Percentiles rank a stretch among this genome's conserved stretches.
Evolutionary conservation across 2,888 invertebrate genomes (phyloP).

Genomic region (Agrochola litura): DNA sequence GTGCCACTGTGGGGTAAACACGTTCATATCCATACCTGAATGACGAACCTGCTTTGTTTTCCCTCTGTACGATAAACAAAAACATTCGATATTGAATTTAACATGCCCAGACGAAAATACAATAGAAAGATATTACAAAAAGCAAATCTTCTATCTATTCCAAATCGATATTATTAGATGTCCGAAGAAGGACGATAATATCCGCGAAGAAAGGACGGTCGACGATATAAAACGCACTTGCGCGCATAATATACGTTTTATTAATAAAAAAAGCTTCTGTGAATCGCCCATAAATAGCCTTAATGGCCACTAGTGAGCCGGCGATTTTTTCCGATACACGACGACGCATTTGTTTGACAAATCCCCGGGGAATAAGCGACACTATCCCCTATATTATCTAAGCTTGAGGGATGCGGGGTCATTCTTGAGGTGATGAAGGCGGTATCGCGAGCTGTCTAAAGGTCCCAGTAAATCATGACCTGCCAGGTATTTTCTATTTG

Average conservation of each 20-base stretch:
- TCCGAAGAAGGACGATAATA: conserved; percentile 89
- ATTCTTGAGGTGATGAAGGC: conserved; percentile 89
- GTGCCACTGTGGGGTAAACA: conserved; percentile 81
- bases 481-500: conserved; percentile 83
- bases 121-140: conserved; percentile 64
- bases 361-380: conserved; percentile 87
- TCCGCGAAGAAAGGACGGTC: conserved; percentile 83
- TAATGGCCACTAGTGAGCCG: conserved; percentile 88
- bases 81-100: conserved; percentile 65
- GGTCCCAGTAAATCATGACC: conserved; percentile 86
- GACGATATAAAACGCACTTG: conserved; percentile 89
- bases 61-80: conserved; percentile 66
- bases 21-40: conserved; percentile 78
- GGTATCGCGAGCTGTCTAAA: conserved; percentile 84
- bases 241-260: conserved; percentile 91
- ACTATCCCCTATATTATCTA: conserved; percentile 87
- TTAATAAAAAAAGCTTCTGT: conserved; percentile 89
- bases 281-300: conserved; percentile 90
- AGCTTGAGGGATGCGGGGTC: conserved; percentile 89
- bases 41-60: conserved; percentile 52
- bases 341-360: conserved; percentile 90
- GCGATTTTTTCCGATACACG: conserved; percentile 89
- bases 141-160: conserved; percentile 71
- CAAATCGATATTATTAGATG: conserved; percentile 86
- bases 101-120: conserved; percentile 48